Base-by-base conservation (phyloP, 2,797 vertebrate genomes). In the Acrossocheilus wenchowensis region DNA sequence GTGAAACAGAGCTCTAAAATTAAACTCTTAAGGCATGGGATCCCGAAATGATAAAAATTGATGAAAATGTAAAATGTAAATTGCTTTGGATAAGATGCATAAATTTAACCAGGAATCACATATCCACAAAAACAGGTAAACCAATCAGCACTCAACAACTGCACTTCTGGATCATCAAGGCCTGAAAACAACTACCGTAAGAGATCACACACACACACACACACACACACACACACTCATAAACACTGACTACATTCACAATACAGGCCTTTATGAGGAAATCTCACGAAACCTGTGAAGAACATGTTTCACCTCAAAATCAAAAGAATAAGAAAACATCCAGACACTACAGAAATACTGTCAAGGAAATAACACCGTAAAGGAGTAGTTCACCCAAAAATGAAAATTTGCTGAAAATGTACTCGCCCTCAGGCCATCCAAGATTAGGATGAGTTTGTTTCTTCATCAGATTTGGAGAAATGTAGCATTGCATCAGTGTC, bases 191-290 rank as follows among this genome's bases (percentile, higher is more conserved):
- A 45, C 39, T 19, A 82, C 23, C 14, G 34, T 78, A 26, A 30
- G 23, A 45, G 9, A 81, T 71, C 64, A 52, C 34, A 78, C 30
- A 84, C 19, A 84, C 54, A 36, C 78, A 89, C 36, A 52, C 34
- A 78, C 23, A 84, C 19, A 84, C 54, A 36, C 19, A 77, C 41
- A 30, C 10, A 66, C 17, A 85, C 78, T 75, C 45, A 39, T 15
- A 45, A 64, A 79, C 78, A 89, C 36, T 23, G 26, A 57, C 45
- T 84, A 85, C 83, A 79, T 71, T 48, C 83, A 79, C 64, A 71
- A 71, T 21, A 68, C 62, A 54, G 72, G 80, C 48, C 43, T 14
- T 66, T 11, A n/a, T 21, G 21, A 79, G 39, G 23, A 12, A 64
- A 64, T 45, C 43, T n/a, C 73, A 21, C 9, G 0, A 52, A 54